phyloP scores from a whole-genome alignment of 2,113 vertebrate species.

The Notothenia coriiceps region DNA sequence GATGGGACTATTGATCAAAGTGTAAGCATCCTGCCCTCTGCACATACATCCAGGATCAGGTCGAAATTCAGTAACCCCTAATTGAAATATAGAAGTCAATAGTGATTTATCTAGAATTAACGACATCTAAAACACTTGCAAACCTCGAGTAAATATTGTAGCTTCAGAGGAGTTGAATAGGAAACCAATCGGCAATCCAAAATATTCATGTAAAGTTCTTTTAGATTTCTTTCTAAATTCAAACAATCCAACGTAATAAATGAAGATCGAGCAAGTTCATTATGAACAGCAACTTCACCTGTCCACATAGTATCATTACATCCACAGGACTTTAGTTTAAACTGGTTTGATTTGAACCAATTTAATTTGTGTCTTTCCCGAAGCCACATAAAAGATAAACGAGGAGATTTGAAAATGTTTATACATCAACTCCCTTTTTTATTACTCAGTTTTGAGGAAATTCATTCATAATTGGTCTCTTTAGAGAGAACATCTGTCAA shows the following conservation, averaged over 20 bases:
- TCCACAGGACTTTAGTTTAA: not conserved
- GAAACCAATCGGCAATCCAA: not conserved
- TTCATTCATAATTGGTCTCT: too few species aligned
- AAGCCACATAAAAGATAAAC: too few species aligned
- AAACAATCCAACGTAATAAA: too few species aligned
- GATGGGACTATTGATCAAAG: not conserved
- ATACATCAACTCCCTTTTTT: not conserved
- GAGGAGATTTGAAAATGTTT: too few species aligned
- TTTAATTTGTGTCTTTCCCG: too few species aligned
- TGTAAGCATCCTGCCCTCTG: not conserved
- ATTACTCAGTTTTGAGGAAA: not conserved
- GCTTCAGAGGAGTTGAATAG: not conserved
- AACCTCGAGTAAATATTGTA: not conserved
- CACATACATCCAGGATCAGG: not conserved
- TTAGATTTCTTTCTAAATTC: not conserved
- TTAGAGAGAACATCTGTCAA: not conserved
- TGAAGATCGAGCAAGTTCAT: not conserved
- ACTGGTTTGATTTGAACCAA: not conserved
- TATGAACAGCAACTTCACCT: not conserved
- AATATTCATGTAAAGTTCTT: not conserved
- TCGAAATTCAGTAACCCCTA: not conserved
- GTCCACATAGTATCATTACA: not conserved
- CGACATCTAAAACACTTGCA: not conserved
- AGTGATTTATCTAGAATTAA: conserved; percentile 1
- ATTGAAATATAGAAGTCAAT: too few species aligned